Evolutionary conservation across 2,113 vertebrate species (phyloP).

Genomic region (Propithecus coquereli): DNA sequence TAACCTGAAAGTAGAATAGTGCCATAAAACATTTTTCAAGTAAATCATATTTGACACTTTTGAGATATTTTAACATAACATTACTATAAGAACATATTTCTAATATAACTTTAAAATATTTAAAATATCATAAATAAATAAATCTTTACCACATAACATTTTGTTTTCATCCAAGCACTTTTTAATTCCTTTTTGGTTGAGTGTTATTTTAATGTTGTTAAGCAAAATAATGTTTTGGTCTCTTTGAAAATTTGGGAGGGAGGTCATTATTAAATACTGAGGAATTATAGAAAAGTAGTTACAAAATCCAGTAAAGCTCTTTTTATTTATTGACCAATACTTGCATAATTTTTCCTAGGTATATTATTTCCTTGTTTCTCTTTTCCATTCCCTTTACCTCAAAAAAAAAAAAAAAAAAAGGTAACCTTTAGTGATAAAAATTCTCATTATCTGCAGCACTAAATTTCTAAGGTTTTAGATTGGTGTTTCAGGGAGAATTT

Average conservation of each 20-base stretch:
- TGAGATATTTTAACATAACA: background rate
- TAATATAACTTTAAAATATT: background rate
- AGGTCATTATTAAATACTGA: background rate
- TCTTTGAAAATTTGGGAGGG: background rate
- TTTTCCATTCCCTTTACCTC: background rate
- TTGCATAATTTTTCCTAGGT: background rate
- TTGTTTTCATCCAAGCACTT: background rate
- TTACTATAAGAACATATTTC: background rate
- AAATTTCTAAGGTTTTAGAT: background rate
- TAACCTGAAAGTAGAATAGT: background rate
- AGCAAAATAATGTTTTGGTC: background rate
- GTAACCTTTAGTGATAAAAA: background rate
- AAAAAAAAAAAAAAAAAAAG: background rate
- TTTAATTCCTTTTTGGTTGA: conserved; percentile 17
- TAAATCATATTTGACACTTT: conserved; percentile 2
- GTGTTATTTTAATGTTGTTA: conserved; percentile 1
- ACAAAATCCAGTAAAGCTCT: background rate
- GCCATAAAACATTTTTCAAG: background rate
- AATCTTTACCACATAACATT: background rate
- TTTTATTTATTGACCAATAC: background rate
- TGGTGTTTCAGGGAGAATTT: background rate
- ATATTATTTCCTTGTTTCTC: background rate
- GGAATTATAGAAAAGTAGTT: background rate
- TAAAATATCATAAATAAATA: background rate
- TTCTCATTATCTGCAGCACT: background rate